Percentiles rank a stretch among this genome's conserved stretches.
phyloP scores from a whole-genome alignment of 2,797 vertebrate species.

The Galagoides demidoff region DNA sequence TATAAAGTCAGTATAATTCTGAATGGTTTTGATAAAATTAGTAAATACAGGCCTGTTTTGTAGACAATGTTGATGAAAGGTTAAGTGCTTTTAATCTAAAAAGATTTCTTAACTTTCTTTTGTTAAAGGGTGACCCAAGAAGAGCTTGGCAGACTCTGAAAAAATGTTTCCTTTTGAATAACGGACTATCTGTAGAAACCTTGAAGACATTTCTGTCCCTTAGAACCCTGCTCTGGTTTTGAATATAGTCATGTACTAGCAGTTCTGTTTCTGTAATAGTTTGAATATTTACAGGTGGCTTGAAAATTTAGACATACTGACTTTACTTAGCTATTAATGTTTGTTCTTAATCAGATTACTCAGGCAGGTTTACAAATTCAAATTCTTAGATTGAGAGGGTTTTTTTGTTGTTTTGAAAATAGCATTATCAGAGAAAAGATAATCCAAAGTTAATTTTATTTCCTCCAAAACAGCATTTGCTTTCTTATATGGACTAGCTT shows the following conservation, averaged over 20 bases:
- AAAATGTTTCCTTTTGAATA: conserved; percentile 31
- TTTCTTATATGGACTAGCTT: conserved; percentile 22
- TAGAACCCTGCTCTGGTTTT: conserved; percentile 7
- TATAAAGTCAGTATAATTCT: conserved; percentile 21
- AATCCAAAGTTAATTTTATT: conserved; percentile 24
- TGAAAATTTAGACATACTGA: background rate
- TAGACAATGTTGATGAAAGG: conserved; percentile 7
- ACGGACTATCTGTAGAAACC: conserved; percentile 3
- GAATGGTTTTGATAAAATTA: conserved; percentile 44
- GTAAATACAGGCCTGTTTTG: background rate
- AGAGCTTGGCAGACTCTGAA: background rate
- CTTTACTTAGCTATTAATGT: conserved; percentile 31
- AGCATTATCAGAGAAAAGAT: background rate
- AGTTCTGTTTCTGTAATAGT: conserved; percentile 27
- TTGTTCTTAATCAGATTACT: background rate
- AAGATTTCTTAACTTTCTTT: conserved; percentile 49
- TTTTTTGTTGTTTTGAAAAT: conserved; percentile 40
- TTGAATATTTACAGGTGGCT: conserved; percentile 42
- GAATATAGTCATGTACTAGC: background rate
- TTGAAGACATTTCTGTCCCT: background rate
- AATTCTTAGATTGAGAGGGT: conserved; percentile 24
- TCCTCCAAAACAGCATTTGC: background rate
- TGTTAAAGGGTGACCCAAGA: conserved; percentile 22
- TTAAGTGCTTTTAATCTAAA: conserved; percentile 46
- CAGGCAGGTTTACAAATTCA: background rate